A percentile compares a stretch with the other conserved stretches of the same genome.
phyloP scores from a whole-genome alignment of 2,113 vertebrate species.

The Psittacus erithacus region DNA sequence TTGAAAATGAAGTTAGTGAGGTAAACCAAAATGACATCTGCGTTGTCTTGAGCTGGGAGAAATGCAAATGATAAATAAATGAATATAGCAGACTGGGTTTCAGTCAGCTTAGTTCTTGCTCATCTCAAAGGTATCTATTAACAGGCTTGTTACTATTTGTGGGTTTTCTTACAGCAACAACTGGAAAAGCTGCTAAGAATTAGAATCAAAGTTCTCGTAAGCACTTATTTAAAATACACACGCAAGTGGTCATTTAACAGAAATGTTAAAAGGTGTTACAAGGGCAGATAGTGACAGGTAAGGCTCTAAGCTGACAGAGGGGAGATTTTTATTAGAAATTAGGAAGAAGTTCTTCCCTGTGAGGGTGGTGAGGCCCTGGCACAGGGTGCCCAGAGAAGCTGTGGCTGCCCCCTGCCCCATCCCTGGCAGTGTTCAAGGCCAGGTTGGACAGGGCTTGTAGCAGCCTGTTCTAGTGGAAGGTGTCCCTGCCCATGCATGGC shows the following conservation, averaged over 20 bases:
- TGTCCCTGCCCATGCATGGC: fast-evolving
- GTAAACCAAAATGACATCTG: not conserved
- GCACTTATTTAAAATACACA: not conserved
- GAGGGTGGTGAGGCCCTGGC: fast-evolving
- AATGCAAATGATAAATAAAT: constrained; percentile 5
- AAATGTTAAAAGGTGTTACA: not conserved
- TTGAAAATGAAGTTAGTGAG: not conserved
- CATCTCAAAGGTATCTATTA: not conserved
- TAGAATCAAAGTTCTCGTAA: not conserved
- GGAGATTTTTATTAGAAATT: not conserved
- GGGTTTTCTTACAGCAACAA: not conserved
- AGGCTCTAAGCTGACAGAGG: not conserved
- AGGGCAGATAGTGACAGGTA: not conserved
- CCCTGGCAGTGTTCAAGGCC: not conserved
- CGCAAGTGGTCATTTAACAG: not conserved
- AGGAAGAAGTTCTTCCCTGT: not conserved
- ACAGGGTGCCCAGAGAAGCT: not conserved
- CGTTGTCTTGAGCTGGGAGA: not conserved
- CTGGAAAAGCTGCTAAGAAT: not conserved
- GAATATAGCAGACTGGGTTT: not conserved
- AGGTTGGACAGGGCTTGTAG: not conserved
- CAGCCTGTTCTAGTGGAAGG: not conserved
- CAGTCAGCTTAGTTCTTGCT: not conserved
- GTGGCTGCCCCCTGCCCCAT: not conserved
- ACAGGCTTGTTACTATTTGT: not conserved